A percentile compares a stretch with the other conserved stretches of the same genome.
Evolutionary conservation across 2,888 invertebrate species (phyloP).

Genomic region (Beris morrisii): DNA sequence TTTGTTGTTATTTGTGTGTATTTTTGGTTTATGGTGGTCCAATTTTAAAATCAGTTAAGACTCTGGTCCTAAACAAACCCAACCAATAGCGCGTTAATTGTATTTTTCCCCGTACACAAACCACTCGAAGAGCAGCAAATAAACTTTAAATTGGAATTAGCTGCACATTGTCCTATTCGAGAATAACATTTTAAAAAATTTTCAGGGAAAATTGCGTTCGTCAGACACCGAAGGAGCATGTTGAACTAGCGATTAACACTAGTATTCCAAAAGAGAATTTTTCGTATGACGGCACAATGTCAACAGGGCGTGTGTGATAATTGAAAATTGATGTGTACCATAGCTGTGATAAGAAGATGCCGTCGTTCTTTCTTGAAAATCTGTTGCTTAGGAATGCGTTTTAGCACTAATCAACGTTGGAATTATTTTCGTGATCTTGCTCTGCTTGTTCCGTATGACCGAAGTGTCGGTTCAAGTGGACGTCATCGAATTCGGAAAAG

Average conservation of each 20-base stretch:
- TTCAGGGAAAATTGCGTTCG: background rate
- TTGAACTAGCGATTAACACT: constrained; percentile 24
- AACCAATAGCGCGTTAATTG: constrained; percentile 17
- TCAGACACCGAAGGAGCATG: constrained; percentile 9
- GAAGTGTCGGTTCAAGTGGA: too few relatives aligned
- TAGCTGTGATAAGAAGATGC: background rate
- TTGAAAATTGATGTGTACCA: constrained; percentile 27
- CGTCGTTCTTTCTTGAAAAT: too few relatives aligned
- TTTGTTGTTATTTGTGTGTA: background rate
- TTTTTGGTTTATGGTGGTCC: constrained; percentile 7
- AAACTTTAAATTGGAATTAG: constrained; percentile 12
- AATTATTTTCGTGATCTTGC: too few relatives aligned
- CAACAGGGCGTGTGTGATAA: constrained; percentile 29
- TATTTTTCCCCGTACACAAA: constrained; percentile 1
- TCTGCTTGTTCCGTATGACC: too few relatives aligned
- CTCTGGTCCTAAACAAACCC: constrained; percentile 24
- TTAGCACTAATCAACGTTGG: too few relatives aligned
- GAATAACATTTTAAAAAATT: constrained; percentile 5
- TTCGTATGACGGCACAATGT: constrained; percentile 21
- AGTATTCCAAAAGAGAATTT: constrained; percentile 20
- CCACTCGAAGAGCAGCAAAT: too few relatives aligned
- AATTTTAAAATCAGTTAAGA: constrained; percentile 17
- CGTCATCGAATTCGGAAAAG: too few relatives aligned
- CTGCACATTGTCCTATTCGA: constrained; percentile 22
- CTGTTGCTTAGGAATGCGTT: too few relatives aligned